These are phyloP conservation scores for Eupeodes luniger DNA, from an alignment of 2,888 invertebrate genomes.

Conservation along the genomic window DNA sequence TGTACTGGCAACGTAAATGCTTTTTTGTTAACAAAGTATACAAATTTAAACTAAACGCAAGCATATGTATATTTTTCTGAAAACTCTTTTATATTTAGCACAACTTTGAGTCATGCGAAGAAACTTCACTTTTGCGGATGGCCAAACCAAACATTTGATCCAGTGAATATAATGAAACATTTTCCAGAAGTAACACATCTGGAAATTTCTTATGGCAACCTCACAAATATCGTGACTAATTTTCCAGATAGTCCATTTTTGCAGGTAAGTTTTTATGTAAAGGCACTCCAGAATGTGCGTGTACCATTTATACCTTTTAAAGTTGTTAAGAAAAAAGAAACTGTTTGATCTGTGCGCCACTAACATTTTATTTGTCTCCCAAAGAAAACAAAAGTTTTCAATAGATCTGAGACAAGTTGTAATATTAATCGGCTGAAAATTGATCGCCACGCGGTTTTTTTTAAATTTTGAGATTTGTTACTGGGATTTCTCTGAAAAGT, in stretches of 20 bases:
- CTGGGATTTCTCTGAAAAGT: too few species aligned
- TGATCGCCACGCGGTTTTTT: too few species aligned
- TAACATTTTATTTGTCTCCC: too few species aligned
- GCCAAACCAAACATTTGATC: conserved; percentile 81
- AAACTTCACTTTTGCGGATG: conserved; percentile 81
- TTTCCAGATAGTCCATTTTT: conserved; percentile 82
- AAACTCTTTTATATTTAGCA: conserved; percentile 19
- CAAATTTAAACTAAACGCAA: not conserved
- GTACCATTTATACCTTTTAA: too few species aligned
- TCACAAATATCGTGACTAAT: conserved; percentile 80
- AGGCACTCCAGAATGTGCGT: not conserved
- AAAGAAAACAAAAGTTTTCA: too few species aligned
- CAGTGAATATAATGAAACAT: conserved; percentile 78
- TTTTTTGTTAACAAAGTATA: conserved; percentile 29
- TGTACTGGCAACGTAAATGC: conserved; percentile 45
- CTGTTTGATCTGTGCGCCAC: too few species aligned
- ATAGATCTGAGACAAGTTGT: too few species aligned
- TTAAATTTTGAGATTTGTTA: too few species aligned
- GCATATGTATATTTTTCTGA: too few species aligned
- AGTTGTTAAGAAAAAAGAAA: too few species aligned
- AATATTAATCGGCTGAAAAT: too few species aligned
- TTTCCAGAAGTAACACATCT: conserved; percentile 81
- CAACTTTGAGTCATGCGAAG: conserved; percentile 53
- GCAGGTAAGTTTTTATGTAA: conserved; percentile 77
- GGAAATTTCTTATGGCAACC: conserved; percentile 82